Evolutionary conservation across 2,113 vertebrate species (phyloP), one percentile per base, ranked within the genome.

Genomic region (Chaetodon trifascialis): DNA sequence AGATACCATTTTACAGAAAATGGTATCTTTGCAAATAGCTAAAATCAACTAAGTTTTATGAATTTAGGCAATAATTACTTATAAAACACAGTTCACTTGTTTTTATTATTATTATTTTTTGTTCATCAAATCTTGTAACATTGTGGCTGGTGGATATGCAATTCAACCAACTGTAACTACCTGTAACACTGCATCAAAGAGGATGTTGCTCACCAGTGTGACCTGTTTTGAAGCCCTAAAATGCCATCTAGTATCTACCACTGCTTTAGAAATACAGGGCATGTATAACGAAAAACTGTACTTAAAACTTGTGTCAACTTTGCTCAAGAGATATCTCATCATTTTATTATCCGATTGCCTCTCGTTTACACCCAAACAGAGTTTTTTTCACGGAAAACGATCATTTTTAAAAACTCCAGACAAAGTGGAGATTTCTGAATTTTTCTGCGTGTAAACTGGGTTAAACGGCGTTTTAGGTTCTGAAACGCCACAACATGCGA

Each of bases 241-340:
- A 14, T 51, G 76, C 76, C 71, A 80, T 76, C 76, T 80, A 64
- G 83, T 71, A 71, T 16, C 14, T 3, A 3, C 10, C 7, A 9
- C 9, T 15, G 2, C 7, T 6, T 19, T 7, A 64, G 25, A 64
- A 46, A 15, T n/a, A 15, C 5, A 42, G 1, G 2, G 4, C 16
- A n/a, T 7, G 55, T 5, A 38, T 17, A 19, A 54, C 30, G 7
- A 23, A 16, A 55, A 23, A 21, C n/a, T 2, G 16, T 11, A 11
- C 52, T 17, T 42, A 10, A 55, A 5, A 40, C 8, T 40, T 40
- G 38, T 44, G 42, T 44, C 42, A 25, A 21, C 49, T 23, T 54
- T 38, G 30, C 47, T 36, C 44, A 7, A 9, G 2, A 36, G 25
- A 68, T 34, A 34, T 51, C 10, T 49, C 65, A 11, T 10, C 17